phyloP scores from a whole-genome alignment of 2,113 vertebrate species.

The Thermophis baileyi region DNA sequence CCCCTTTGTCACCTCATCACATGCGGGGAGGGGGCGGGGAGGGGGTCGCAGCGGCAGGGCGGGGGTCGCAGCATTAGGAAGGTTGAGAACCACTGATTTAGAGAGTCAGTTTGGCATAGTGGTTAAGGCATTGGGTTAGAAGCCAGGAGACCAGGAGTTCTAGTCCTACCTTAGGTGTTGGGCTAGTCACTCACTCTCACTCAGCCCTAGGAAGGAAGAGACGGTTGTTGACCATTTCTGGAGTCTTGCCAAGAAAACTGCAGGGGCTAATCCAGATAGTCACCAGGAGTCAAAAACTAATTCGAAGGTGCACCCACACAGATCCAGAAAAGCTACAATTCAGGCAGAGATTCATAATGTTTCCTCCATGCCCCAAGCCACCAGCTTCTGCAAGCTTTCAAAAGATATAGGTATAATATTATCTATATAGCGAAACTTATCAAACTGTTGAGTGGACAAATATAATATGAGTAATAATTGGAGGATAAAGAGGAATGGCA shows the following conservation, averaged over 20 bases:
- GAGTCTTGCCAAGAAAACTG: background rate
- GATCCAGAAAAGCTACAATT: background rate
- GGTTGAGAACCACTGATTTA: too few species aligned
- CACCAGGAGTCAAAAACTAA: background rate
- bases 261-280: background rate
- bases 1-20: too few species aligned
- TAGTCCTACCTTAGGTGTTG: background rate
- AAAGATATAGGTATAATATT: background rate
- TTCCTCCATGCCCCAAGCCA: background rate
- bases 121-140: background rate
- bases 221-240: background rate
- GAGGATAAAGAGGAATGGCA: background rate
- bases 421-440: background rate
- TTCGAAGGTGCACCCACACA: background rate
- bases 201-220: background rate
- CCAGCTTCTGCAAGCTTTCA: background rate
- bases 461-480: background rate
- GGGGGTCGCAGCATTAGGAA: too few species aligned
- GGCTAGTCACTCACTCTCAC: background rate
- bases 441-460: background rate
- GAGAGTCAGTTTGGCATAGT: background rate
- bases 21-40: too few species aligned
- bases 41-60: too few species aligned
- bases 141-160: background rate
- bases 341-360: background rate